Percentiles rank a stretch among this genome's conserved stretches.
Evolutionary conservation across 1,140 invertebrate species (phyloP).

Genomic region (Heliothis virescens): DNA sequence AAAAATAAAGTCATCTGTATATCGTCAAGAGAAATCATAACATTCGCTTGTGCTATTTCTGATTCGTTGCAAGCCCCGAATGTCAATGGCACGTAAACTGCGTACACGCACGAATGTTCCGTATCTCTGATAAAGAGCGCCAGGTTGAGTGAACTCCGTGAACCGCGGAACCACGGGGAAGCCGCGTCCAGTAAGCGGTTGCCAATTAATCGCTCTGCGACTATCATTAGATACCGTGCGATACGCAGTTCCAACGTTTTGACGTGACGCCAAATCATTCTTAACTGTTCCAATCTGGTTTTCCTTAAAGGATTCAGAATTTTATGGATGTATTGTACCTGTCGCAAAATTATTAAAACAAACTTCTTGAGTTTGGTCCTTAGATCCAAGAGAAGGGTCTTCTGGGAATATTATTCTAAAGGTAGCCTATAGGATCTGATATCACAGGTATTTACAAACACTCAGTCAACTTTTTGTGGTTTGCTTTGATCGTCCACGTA

Average conservation of each 20-base stretch:
- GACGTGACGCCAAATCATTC: constrained; percentile 47
- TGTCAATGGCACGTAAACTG: constrained; percentile 79
- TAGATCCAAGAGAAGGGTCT: no score
- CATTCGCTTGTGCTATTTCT: constrained; percentile 62
- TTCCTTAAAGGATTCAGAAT: constrained; percentile 2
- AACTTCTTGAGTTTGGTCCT: no score
- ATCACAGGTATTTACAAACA: no score
- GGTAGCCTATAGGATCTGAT: no score
- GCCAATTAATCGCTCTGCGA: constrained; percentile 49
- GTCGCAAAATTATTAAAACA: no score
- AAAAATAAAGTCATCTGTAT: constrained; percentile 21
- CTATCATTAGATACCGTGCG: constrained; percentile 48
- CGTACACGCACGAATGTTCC: constrained; percentile 55
- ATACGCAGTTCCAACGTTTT: constrained; percentile 42
- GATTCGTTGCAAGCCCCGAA: constrained; percentile 64
- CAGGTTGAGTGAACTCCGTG: constrained; percentile 64
- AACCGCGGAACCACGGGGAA: constrained; percentile 50
- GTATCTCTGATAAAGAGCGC: constrained; percentile 60
- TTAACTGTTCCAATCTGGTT: no score
- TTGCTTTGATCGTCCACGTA: background rate
- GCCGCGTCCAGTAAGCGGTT: constrained; percentile 48
- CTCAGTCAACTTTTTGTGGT: no score
- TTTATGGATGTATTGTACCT: background rate
- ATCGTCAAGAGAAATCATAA: constrained; percentile 23
- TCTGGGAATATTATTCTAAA: no score